phyloP scores from a whole-genome alignment of 1,140 invertebrate species.

The Kradibia gibbosae region DNA sequence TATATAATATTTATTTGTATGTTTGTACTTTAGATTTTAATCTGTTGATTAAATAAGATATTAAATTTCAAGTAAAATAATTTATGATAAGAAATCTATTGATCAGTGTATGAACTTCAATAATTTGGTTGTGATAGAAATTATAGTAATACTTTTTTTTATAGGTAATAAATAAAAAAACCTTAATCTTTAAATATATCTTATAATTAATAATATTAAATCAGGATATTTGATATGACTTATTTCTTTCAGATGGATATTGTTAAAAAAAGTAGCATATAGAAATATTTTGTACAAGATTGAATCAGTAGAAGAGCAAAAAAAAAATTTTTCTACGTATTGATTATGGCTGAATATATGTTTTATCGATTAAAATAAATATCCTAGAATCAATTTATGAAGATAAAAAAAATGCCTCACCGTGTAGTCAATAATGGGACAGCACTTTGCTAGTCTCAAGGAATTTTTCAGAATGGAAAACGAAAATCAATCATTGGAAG shows the following conservation, averaged over 20 bases:
- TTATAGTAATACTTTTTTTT: too few relatives aligned
- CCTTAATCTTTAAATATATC: background rate
- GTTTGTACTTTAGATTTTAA: too few relatives aligned
- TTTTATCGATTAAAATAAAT: conserved; percentile 10
- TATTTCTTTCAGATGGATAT: conserved; percentile 27
- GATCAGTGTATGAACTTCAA: too few relatives aligned
- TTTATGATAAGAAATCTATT: too few relatives aligned
- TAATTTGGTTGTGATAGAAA: too few relatives aligned
- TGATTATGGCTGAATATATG: background rate
- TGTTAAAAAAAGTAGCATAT: background rate
- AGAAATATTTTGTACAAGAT: background rate
- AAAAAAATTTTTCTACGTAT: background rate
- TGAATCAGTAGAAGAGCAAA: background rate
- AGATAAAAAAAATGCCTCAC: conserved; percentile 62
- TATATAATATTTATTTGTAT: too few relatives aligned
- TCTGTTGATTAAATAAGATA: too few relatives aligned
- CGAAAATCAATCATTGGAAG: conserved; percentile 60
- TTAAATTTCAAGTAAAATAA: too few relatives aligned
- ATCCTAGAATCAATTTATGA: background rate
- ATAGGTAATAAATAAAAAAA: too few relatives aligned
- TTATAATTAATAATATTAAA: background rate
- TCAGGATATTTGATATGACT: conserved; percentile 16
- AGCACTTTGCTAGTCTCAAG: conserved; percentile 72
- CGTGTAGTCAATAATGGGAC: conserved; percentile 68
- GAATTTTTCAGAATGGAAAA: conserved; percentile 70